These are phyloP conservation scores for Protomyctophum bolini DNA, from an alignment of 2,113 vertebrate genomes.

Conservation along the genomic window DNA sequence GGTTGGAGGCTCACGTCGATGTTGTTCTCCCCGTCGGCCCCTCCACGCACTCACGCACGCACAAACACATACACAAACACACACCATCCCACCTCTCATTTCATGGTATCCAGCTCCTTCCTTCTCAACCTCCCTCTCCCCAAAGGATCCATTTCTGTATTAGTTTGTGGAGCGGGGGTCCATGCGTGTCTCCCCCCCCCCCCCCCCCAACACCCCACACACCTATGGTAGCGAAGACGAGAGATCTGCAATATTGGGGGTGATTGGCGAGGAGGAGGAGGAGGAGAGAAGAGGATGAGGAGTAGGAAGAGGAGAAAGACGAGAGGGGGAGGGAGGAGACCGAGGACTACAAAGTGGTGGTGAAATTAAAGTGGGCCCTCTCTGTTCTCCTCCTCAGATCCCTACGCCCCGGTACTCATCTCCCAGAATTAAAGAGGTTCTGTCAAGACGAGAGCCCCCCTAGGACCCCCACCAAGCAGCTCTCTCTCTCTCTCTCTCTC, in stretches of 20 bases:
- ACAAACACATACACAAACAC: not conserved
- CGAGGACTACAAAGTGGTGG: constrained; percentile 68
- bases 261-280: constrained; percentile 54
- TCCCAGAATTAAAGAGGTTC: constrained; percentile 59
- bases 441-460: constrained; percentile 52
- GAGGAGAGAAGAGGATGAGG: not conserved
- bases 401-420: constrained; percentile 35
- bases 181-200: constrained; percentile 1
- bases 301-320: not conserved
- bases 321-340: constrained; percentile 11
- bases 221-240: constrained; percentile 34
- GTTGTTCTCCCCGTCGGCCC: not conserved
- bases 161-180: constrained; percentile 41
- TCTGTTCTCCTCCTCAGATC: constrained; percentile 56
- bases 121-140: not conserved
- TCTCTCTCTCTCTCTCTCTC: constrained; percentile 5
- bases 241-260: constrained; percentile 54
- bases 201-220: too few species aligned
- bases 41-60: not conserved
- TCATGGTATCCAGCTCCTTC: not conserved
- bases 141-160: not conserved
- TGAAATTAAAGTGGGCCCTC: constrained; percentile 62
- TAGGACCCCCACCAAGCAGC: constrained; percentile 35
- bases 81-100: not conserved
- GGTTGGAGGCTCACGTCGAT: not conserved